Percentiles rank a stretch among this genome's conserved stretches.
phyloP scores from a whole-genome alignment of 2,113 vertebrate species.

The Pantherophis guttatus region DNA sequence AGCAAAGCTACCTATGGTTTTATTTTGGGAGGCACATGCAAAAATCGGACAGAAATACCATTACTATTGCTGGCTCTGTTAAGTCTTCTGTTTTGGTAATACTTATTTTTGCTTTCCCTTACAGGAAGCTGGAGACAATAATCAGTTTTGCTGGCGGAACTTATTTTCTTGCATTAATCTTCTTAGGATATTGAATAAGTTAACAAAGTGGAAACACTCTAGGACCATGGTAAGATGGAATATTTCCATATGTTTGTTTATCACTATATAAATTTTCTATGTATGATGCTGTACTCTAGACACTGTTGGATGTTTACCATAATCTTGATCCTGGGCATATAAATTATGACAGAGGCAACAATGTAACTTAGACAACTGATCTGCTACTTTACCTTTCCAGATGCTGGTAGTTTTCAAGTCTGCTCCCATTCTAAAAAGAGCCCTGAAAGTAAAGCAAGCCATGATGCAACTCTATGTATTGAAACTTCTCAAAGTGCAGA shows the following conservation, averaged over 20 bases:
- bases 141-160: constrained; percentile 98
- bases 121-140: constrained; percentile 96
- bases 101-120: neutral
- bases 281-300: neutral
- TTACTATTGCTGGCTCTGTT: neutral
- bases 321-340: neutral
- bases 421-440: constrained; percentile 96
- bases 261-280: rapidly evolving
- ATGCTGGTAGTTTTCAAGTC: constrained; percentile 99
- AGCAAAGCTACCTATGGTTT: constrained; percentile 25
- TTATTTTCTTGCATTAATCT: constrained; percentile 98
- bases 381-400: constrained; percentile 53
- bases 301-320: neutral
- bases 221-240: constrained; percentile 88
- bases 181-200: constrained; percentile 94
- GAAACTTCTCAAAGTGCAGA: constrained; percentile 96
- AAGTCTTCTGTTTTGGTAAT: rapidly evolving
- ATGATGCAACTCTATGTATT: constrained; percentile 99
- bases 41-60: neutral
- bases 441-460: constrained; percentile 97
- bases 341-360: neutral
- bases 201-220: constrained; percentile 99
- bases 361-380: neutral
- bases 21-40: neutral
- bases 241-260: rapidly evolving